phyloP scores from a whole-genome alignment of 2,113 vertebrate genomes.

The Raja brachyura region DNA sequence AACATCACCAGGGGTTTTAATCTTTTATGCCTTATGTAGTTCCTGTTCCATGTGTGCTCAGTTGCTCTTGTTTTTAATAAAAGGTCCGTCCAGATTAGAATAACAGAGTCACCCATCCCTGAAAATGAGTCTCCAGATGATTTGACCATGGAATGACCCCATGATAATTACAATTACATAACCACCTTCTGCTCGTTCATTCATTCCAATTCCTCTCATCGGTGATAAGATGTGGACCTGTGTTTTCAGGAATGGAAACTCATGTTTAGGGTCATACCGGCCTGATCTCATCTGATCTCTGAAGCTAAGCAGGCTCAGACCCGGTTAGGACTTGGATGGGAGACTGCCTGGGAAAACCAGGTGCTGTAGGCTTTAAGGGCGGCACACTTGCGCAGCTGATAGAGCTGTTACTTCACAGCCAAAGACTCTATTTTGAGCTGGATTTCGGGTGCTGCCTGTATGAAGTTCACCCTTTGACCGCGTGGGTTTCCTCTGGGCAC shows the following conservation, averaged over 20 bases:
- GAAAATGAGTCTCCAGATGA: neutral
- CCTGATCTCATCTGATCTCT: no score
- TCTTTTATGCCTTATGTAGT: neutral
- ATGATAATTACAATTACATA: slow-evolving; percentile 11
- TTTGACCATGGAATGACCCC: slow-evolving; percentile 27
- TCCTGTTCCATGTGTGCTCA: neutral
- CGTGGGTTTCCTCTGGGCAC: no score
- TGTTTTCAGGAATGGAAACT: neutral
- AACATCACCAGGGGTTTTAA: slow-evolving; percentile 14
- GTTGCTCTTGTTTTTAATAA: neutral
- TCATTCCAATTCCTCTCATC: slow-evolving; percentile 4
- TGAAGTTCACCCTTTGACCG: no score
- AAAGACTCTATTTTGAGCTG: no score
- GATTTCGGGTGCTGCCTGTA: no score
- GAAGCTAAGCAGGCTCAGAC: no score
- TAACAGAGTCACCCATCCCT: slow-evolving; percentile 29
- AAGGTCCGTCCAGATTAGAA: neutral
- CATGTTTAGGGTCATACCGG: neutral
- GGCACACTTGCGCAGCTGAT: no score
- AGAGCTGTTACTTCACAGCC: no score
- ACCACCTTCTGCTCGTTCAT: slow-evolving; percentile 10
- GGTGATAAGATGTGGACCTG: neutral
- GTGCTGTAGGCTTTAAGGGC: no score
- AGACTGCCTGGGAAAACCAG: no score
- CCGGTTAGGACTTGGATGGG: no score